Evolutionary conservation across 1,140 invertebrate genomes (phyloP).

Genomic region (Doryteuthis pealeii): DNA sequence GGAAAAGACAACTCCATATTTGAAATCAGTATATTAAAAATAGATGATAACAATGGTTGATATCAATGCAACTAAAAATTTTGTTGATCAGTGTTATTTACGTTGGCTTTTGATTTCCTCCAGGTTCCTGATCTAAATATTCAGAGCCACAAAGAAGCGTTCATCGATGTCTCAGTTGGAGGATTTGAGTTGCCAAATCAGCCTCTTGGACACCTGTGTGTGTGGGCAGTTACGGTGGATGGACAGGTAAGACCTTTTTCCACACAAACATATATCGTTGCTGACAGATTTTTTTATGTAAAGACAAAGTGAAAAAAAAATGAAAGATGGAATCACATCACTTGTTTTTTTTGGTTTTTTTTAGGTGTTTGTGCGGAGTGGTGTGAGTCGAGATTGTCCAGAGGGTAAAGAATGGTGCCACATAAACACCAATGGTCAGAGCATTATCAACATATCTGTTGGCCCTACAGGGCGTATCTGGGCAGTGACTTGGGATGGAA

Average conservation of each 20-base stretch:
- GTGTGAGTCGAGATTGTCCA: constrained; percentile 76
- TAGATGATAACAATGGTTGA: no score
- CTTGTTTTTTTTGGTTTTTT: not conserved
- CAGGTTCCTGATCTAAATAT: constrained; percentile 9
- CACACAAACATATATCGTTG: no score
- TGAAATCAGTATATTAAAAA: no score
- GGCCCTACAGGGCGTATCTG: constrained; percentile 82
- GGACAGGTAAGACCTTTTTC: constrained; percentile 63
- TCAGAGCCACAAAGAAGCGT: constrained; percentile 66
- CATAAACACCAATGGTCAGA: constrained; percentile 71
- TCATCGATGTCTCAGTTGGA: constrained; percentile 82
- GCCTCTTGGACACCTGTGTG: constrained; percentile 71
- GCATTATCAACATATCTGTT: constrained; percentile 81
- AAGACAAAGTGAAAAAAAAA: no score
- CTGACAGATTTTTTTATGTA: no score
- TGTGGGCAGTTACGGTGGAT: constrained; percentile 89
- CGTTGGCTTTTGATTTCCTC: not conserved
- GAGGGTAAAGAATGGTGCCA: constrained; percentile 82
- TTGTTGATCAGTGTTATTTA: no score
- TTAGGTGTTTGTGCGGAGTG: constrained; percentile 80
- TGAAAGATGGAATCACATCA: no score
- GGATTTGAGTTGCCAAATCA: constrained; percentile 79
- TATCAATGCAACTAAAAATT: no score
- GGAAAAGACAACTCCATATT: no score
- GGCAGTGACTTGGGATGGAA: constrained; percentile 79